phyloP scores from a whole-genome alignment of 1,140 invertebrate species.

The Lineus longissimus region DNA sequence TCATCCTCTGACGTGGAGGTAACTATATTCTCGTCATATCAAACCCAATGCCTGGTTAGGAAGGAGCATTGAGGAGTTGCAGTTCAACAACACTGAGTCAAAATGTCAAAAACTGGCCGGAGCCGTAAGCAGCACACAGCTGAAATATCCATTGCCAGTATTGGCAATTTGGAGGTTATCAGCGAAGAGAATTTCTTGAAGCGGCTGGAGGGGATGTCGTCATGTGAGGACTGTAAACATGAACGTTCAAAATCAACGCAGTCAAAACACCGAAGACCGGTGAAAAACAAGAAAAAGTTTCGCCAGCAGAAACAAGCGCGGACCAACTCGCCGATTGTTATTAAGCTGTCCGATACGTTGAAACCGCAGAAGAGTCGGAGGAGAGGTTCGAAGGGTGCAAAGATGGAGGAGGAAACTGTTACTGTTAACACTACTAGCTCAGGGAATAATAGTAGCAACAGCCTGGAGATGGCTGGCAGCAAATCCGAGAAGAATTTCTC shows the following conservation, averaged over 20 bases:
- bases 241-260: slow-evolving; percentile 24
- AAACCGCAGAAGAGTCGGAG: slow-evolving; percentile 25
- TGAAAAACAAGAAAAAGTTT: slow-evolving; percentile 21
- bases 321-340: slow-evolving; percentile 45
- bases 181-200: slow-evolving; percentile 33
- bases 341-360: slow-evolving; percentile 43
- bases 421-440: neutral
- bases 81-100: too few species aligned
- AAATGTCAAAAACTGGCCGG: too few species aligned
- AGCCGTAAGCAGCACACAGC: neutral
- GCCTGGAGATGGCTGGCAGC: neutral
- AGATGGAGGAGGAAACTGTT: neutral
- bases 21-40: too few species aligned
- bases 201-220: slow-evolving; percentile 31
- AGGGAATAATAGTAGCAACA: neutral
- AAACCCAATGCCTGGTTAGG: too few species aligned
- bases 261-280: slow-evolving; percentile 24
- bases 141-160: slow-evolving; percentile 21
- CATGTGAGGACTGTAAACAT: slow-evolving; percentile 44
- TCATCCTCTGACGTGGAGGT: too few species aligned
- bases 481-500: slow-evolving; percentile 44
- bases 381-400: neutral
- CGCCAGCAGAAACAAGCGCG: slow-evolving; percentile 29
- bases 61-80: too few species aligned
- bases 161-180: slow-evolving; percentile 34